Evolutionary conservation across 2,113 vertebrate species (phyloP).

Genomic region (Dipodomys stephensi): DNA sequence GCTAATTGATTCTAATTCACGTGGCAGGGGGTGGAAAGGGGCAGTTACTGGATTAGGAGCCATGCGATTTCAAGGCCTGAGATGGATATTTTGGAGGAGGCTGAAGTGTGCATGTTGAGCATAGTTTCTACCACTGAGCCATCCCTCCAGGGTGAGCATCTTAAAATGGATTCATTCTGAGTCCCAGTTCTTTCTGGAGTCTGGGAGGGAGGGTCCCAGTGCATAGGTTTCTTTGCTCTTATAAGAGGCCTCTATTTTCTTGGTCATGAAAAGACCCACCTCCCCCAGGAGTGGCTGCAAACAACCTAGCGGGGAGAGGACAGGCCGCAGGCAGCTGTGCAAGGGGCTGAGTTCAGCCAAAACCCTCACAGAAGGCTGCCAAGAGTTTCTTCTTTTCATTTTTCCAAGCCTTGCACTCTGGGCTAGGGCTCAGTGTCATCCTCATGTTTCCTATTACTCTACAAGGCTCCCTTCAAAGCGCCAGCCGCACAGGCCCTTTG

Average conservation of each 20-base stretch:
- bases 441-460: slow-evolving; percentile 80
- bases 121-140: too few species aligned
- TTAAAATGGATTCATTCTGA: not conserved
- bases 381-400: slow-evolving; percentile 75
- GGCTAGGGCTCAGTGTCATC: slow-evolving; percentile 73
- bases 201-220: not conserved
- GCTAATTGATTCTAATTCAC: not conserved
- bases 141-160: too few species aligned
- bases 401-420: slow-evolving; percentile 52
- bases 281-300: not conserved
- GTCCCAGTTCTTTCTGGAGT: not conserved
- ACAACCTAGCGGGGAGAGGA: slow-evolving; percentile 6
- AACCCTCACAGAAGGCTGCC: slow-evolving; percentile 68
- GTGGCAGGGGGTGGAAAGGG: not conserved
- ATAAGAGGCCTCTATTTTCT: not conserved
- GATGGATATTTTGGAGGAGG: not conserved
- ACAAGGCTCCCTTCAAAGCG: slow-evolving; percentile 72
- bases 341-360: slow-evolving; percentile 75
- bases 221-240: not conserved
- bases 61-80: not conserved
- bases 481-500: slow-evolving; percentile 70
- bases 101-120: too few species aligned
- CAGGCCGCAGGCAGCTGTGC: slow-evolving; percentile 68
- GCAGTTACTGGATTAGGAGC: not conserved
- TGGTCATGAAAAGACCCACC: not conserved